These are phyloP conservation scores for Psix sp. DNA, from an alignment of 1,140 invertebrate genomes.

Conservation along the genomic window DNA sequence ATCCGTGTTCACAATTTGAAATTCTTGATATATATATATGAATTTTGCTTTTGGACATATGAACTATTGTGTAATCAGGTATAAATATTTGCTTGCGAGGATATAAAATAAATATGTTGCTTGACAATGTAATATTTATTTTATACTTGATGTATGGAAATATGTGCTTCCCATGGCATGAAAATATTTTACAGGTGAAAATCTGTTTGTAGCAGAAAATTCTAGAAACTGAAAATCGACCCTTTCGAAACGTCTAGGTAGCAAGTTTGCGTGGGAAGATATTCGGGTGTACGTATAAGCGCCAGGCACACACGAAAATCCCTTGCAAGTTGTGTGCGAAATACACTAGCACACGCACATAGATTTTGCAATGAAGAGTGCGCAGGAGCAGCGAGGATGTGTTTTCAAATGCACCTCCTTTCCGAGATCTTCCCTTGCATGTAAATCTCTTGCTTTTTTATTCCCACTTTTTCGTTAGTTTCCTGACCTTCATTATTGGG, in stretches of 20 bases:
- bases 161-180: no score
- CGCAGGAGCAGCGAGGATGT: slow-evolving; percentile 25
- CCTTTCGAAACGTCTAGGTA: slow-evolving; percentile 33
- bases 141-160: no score
- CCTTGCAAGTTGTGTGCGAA: slow-evolving; percentile 1
- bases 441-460: slow-evolving; percentile 30
- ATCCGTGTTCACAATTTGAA: no score
- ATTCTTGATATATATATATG: neutral
- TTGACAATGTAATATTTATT: no score
- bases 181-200: no score
- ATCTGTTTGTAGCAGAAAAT: slow-evolving; percentile 27
- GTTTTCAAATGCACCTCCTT: slow-evolving; percentile 33
- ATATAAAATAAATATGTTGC: no score
- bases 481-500: slow-evolving; percentile 29
- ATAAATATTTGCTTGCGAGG: neutral
- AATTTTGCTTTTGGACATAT: neutral
- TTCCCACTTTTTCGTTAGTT: slow-evolving; percentile 24
- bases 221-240: slow-evolving; percentile 47
- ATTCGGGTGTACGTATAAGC: slow-evolving; percentile 11
- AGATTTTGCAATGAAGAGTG: slow-evolving; percentile 22
- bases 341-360: slow-evolving; percentile 4
- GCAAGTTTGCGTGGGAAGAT: slow-evolving; percentile 35
- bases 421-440: slow-evolving; percentile 16
- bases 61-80: neutral
- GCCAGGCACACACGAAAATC: slow-evolving; percentile 17